These are phyloP conservation scores for Tenodera sinensis DNA, from an alignment of 2,888 invertebrate genomes.

Conservation along the genomic window DNA sequence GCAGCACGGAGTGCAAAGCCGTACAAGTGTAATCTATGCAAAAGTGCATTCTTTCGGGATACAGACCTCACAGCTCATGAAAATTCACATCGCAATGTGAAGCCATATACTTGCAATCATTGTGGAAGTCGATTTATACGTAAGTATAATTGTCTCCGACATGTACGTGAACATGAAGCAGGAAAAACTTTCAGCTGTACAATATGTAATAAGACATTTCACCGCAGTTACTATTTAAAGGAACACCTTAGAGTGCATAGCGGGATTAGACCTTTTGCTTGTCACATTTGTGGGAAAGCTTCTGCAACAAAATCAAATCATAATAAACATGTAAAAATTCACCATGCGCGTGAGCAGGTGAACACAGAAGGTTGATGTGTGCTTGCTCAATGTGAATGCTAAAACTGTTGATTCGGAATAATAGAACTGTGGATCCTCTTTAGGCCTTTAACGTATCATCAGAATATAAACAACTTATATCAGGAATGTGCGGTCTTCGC, in stretches of 20 bases:
- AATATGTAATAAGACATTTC: conserved; percentile 78
- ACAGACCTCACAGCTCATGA: conserved; percentile 78
- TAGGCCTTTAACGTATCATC: too few relatives aligned
- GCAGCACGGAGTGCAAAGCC: conserved; percentile 79
- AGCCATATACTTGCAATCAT: conserved; percentile 84
- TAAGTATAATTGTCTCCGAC: conserved; percentile 83
- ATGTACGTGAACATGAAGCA: conserved; percentile 79
- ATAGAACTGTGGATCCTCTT: too few relatives aligned
- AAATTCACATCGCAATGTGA: conserved; percentile 78
- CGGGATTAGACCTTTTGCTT: conserved; percentile 75
- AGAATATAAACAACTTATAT: too few relatives aligned
- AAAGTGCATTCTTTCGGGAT: conserved; percentile 78
- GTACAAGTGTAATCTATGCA: conserved; percentile 78
- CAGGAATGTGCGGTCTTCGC: too few relatives aligned
- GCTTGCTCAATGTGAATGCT: too few relatives aligned
- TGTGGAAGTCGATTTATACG: conserved; percentile 86
- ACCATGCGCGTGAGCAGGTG: conserved; percentile 82
- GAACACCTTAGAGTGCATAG: conserved; percentile 85
- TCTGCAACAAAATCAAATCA: conserved; percentile 88
- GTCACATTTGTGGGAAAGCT: conserved; percentile 85
- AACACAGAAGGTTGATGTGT: conserved; percentile 68
- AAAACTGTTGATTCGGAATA: too few relatives aligned
- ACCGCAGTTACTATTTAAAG: conserved; percentile 80
- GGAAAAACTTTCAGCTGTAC: conserved; percentile 74
- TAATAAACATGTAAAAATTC: conserved; percentile 85